These are phyloP conservation scores for Eugnorisma glareosa DNA, from an alignment of 2,888 invertebrate species.

Conservation along the genomic window DNA sequence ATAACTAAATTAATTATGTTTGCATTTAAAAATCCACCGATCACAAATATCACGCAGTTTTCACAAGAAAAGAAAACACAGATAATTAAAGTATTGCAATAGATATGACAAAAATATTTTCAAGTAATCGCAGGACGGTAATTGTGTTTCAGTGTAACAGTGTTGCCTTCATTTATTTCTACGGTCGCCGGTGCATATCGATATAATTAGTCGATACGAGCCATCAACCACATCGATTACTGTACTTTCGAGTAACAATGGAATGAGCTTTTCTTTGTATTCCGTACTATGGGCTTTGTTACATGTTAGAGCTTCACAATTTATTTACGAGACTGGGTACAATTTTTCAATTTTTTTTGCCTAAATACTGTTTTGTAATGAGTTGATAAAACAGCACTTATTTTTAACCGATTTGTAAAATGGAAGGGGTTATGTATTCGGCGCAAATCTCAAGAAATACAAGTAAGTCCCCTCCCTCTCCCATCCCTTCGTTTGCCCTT, in stretches of 20 bases:
- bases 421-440: not conserved
- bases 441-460: not conserved
- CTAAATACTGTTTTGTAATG: too few relatives aligned
- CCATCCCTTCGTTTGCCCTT: not conserved
- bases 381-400: not conserved
- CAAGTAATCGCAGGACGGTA: constrained; percentile 10
- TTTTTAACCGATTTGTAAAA: not conserved
- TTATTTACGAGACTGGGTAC: constrained; percentile 1
- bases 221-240: constrained; percentile 43
- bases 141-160: constrained; percentile 48
- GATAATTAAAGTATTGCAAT: not conserved
- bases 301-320: constrained; percentile 21
- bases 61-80: not conserved
- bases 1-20: not conserved
- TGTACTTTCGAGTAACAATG: constrained; percentile 50
- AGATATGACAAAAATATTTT: constrained; percentile 11
- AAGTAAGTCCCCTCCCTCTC: too few relatives aligned
- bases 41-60: not conserved
- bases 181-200: constrained; percentile 27
- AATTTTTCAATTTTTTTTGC: too few relatives aligned
- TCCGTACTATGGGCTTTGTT: constrained; percentile 1
- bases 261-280: constrained; percentile 32
- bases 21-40: not conserved
- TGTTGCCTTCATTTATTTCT: constrained; percentile 40
- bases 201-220: constrained; percentile 50